phyloP scores from a whole-genome alignment of 2,888 invertebrate genomes.

The Listrodromus nycthemerus region DNA sequence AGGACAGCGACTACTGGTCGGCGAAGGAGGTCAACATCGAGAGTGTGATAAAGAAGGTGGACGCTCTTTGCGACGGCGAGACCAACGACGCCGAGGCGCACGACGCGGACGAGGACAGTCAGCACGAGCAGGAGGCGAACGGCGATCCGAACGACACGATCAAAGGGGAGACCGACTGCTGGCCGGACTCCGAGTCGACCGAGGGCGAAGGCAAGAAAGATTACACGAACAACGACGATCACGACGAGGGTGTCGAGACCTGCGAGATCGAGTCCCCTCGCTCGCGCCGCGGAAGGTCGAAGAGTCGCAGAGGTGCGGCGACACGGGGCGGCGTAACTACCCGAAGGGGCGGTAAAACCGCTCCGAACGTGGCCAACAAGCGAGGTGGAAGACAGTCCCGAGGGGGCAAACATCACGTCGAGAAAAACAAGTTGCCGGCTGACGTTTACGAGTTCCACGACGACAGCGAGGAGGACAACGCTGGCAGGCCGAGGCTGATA shows the following conservation, averaged over 20 bases:
- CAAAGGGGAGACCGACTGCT: constrained; percentile 78
- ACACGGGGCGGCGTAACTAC: constrained; percentile 86
- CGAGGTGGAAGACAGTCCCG: constrained; percentile 84
- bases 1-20: constrained; percentile 92
- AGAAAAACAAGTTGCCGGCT: constrained; percentile 87
- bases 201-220: constrained; percentile 76
- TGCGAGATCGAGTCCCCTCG: constrained; percentile 79
- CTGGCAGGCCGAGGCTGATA: constrained; percentile 90
- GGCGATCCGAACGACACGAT: constrained; percentile 74
- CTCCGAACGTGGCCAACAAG: constrained; percentile 69
- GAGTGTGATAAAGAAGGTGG: constrained; percentile 92
- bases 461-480: constrained; percentile 91
- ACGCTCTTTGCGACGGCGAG: constrained; percentile 87
- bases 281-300: constrained; percentile 83
- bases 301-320: constrained; percentile 78
- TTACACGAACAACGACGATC: constrained; percentile 77
- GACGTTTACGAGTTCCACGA: constrained; percentile 97
- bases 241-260: constrained; percentile 82
- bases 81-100: constrained; percentile 84
- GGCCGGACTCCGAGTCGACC: constrained; percentile 77
- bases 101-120: constrained; percentile 79
- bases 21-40: constrained; percentile 92
- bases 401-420: constrained; percentile 82
- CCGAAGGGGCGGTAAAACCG: constrained; percentile 85
- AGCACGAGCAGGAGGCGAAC: constrained; percentile 73